Conservation (phyloP, 2,113 vertebrate genomes). For the Dolichallabes microphthalmus region DNA sequence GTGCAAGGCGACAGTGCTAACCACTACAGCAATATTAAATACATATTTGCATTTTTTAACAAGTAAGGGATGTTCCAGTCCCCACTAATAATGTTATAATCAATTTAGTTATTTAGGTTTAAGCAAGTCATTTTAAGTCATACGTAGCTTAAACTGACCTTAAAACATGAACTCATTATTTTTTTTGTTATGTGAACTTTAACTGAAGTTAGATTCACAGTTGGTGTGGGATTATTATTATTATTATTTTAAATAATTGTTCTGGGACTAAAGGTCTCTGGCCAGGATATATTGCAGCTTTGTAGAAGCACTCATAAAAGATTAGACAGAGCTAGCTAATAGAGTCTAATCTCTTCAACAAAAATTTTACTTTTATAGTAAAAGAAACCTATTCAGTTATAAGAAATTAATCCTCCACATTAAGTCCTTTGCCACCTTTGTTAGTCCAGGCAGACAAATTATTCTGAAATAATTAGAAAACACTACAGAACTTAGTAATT, state of each 20-base stretch:
- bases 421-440: neutral
- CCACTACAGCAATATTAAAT: neutral
- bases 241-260: neutral
- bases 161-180: neutral
- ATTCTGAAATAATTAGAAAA: neutral
- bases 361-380: neutral
- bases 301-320: slow-evolving; percentile 11
- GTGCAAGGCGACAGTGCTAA: too few species aligned
- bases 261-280: neutral
- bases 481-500: neutral
- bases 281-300: neutral
- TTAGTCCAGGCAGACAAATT: neutral
- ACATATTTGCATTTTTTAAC: too few species aligned
- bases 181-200: neutral
- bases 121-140: neutral
- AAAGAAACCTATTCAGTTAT: neutral
- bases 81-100: neutral
- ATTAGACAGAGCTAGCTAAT: neutral
- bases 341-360: neutral
- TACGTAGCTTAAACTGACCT: neutral
- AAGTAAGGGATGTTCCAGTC: too few species aligned
- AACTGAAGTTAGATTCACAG: neutral
- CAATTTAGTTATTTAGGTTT: neutral
- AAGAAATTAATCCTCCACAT: neutral
- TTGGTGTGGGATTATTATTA: neutral